phyloP scores from a whole-genome alignment of 1,140 invertebrate species.

The Apis dorsata region DNA sequence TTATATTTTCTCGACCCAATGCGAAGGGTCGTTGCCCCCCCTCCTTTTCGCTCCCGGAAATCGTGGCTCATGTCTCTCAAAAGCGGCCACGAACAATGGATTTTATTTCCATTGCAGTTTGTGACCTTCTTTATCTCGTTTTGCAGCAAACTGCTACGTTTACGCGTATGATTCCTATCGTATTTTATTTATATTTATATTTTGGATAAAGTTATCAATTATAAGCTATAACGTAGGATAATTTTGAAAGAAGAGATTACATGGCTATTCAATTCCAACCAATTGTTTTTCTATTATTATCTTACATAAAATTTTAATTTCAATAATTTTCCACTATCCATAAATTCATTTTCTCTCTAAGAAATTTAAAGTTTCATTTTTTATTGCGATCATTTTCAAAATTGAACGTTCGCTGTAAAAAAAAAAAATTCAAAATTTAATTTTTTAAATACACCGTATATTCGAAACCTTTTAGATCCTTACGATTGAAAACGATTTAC shows the following conservation, averaged over 20 bases:
- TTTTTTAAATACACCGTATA: too few species aligned
- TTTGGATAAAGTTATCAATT: too few species aligned
- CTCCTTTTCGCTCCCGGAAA: conserved; percentile 58
- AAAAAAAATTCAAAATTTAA: too few species aligned
- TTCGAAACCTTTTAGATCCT: neutral
- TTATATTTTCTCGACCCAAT: conserved; percentile 65
- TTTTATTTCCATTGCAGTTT: conserved; percentile 56
- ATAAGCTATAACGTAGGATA: too few species aligned
- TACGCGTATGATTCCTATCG: neutral
- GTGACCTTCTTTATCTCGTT: conserved; percentile 47
- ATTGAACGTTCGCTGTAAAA: neutral
- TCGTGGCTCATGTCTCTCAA: conserved; percentile 54
- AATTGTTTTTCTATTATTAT: neutral
- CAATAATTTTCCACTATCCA: too few species aligned
- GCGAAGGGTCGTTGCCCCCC: conserved; percentile 61
- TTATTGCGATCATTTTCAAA: neutral
- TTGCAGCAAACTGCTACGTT: conserved; percentile 14
- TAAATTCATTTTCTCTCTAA: too few species aligned
- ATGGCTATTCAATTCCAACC: too few species aligned
- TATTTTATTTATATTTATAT: too few species aligned
- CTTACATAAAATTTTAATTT: neutral
- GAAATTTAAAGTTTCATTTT: too few species aligned
- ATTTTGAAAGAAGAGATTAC: too few species aligned
- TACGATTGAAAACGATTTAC: neutral
- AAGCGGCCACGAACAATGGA: conserved; percentile 51